Conservation (phyloP, 2,888 invertebrate species). For the Mythimna albipuncta region DNA sequence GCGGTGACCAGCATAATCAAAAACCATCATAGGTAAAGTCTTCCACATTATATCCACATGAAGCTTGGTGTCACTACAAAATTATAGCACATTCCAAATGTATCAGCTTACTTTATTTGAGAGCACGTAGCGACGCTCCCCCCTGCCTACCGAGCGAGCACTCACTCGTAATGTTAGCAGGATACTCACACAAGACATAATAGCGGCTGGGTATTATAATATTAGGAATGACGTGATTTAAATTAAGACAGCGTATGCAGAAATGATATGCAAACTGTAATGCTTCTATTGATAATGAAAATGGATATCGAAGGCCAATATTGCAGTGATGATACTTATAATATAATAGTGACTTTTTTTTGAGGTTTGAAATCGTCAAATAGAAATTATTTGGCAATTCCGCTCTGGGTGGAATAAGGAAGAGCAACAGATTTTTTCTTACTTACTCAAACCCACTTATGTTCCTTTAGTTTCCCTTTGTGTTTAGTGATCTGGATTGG, state of each 20-base stretch:
- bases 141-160: constrained; percentile 60
- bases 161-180: constrained; percentile 50
- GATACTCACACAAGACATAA: constrained; percentile 42
- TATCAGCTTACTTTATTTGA: constrained; percentile 80
- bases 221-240: constrained; percentile 31
- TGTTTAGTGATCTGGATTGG: too few species aligned
- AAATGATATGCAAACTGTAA: constrained; percentile 10
- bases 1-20: too few species aligned
- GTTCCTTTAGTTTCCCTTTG: too few species aligned
- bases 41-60: constrained; percentile 12
- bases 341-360: too few species aligned
- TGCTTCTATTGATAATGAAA: not conserved
- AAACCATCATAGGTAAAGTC: not conserved
- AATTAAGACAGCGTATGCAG: constrained; percentile 24
- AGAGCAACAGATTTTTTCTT: too few species aligned
- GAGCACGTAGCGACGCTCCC: constrained; percentile 77
- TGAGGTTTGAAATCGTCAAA: too few species aligned
- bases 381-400: too few species aligned
- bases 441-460: too few species aligned
- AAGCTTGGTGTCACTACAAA: constrained; percentile 66
- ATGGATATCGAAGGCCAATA: not conserved
- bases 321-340: not conserved
- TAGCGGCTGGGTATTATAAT: constrained; percentile 34
- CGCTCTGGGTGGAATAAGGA: too few species aligned
- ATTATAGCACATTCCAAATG: constrained; percentile 77